Conservation (phyloP, 2,797 vertebrate species). For the Aphelocoma californica region DNA sequence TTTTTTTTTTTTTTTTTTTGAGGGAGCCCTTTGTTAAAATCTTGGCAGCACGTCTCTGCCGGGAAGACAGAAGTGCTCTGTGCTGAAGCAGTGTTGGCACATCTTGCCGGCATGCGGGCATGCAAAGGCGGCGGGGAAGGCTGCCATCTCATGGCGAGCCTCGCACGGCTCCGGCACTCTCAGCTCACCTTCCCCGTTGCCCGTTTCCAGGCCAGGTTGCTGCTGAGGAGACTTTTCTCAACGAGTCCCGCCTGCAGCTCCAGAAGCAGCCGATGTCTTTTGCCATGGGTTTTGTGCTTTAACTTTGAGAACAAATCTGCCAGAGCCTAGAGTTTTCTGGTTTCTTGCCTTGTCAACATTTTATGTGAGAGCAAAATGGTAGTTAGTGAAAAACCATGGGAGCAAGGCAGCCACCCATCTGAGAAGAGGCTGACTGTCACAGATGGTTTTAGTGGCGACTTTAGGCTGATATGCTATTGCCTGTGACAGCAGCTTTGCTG, state of each 20-base stretch:
- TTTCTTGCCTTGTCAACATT: conserved; percentile 1
- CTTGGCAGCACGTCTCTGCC: conserved; percentile 39
- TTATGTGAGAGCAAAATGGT: not conserved
- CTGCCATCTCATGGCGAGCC: conserved; percentile 65
- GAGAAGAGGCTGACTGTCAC: not conserved
- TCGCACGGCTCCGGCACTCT: not conserved
- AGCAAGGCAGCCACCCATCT: not conserved
- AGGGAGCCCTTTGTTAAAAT: conserved; percentile 48
- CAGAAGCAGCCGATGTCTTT: not conserved
- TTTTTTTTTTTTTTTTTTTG: not conserved
- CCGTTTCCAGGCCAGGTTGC: not conserved
- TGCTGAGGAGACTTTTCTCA: not conserved
- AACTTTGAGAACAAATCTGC: not conserved
- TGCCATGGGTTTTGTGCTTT: not conserved
- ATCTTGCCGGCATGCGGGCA: not conserved
- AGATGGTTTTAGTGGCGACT: conserved; percentile 22
- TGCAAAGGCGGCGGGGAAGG: not conserved
- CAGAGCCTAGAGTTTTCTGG: not conserved
- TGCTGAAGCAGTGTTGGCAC: not conserved
- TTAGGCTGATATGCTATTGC: not conserved
- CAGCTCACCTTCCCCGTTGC: not conserved
- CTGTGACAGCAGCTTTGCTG: conserved; percentile 27
- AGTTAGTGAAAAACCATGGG: not conserved
- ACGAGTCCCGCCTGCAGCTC: not conserved
- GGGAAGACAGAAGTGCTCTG: conserved; percentile 56